Conservation (phyloP, 2,113 vertebrate species). For the Calyptommatus sinebrachiatus region DNA sequence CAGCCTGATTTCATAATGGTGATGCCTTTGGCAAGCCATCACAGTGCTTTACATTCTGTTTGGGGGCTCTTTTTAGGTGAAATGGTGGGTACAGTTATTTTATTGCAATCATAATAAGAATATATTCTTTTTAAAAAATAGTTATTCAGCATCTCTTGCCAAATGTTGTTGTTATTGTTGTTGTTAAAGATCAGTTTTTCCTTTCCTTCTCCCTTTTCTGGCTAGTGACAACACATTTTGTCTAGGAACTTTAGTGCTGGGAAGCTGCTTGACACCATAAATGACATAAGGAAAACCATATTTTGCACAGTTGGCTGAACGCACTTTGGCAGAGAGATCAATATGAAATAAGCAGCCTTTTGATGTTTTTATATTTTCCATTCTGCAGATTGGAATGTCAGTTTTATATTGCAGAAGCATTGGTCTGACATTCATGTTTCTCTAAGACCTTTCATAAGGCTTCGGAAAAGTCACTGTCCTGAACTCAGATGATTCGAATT, state of each 20-base stretch:
- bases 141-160: no score
- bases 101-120: no score
- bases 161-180: no score
- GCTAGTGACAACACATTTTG: no score
- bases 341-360: constrained; percentile 12
- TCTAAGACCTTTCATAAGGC: not conserved
- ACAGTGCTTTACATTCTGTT: no score
- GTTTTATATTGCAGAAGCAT: not conserved
- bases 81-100: no score
- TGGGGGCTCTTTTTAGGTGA: no score
- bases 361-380: not conserved
- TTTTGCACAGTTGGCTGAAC: not conserved
- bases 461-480: not conserved
- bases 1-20: no score
- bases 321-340: constrained; percentile 3
- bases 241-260: not conserved
- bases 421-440: not conserved
- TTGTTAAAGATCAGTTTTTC: not conserved
- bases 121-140: no score
- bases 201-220: no score
- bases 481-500: not conserved
- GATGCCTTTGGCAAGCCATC: no score
- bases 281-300: not conserved
- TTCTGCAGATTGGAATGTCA: constrained; percentile 1
- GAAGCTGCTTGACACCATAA: not conserved